Percentiles rank a stretch among this genome's conserved stretches.
Evolutionary conservation across 2,113 vertebrate species (phyloP).

Genomic region (Anguilla rostrata): DNA sequence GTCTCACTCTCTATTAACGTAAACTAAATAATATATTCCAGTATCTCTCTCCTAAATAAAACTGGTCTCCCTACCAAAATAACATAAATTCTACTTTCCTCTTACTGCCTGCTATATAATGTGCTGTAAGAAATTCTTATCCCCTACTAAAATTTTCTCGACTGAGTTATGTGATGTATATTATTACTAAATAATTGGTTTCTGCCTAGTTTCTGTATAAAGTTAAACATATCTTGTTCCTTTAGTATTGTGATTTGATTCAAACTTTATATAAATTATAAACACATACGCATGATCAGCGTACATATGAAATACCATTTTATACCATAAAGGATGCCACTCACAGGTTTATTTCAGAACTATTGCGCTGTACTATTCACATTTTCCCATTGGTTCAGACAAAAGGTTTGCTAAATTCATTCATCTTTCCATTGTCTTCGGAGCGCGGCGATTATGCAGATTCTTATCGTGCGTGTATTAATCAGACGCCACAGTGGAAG

Average conservation of each 20-base stretch:
- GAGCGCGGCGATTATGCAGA: neutral
- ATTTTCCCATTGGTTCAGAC: neutral
- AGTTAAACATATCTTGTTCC: neutral
- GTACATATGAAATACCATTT: neutral
- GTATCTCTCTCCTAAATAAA: neutral
- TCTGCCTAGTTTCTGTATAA: neutral
- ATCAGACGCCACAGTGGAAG: neutral
- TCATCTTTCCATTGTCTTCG: neutral
- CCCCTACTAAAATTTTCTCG: neutral
- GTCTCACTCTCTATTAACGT: neutral
- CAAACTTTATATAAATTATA: no score
- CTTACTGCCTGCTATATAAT: neutral
- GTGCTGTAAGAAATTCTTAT: neutral
- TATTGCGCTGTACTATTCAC: neutral
- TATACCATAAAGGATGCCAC: neutral
- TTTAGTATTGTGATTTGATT: neutral
- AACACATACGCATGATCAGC: neutral
- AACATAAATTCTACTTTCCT: no score
- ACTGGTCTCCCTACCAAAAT: no score
- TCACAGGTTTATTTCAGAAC: neutral
- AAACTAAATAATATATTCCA: neutral
- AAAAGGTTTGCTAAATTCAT: neutral
- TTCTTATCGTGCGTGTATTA: neutral
- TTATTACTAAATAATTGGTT: neutral
- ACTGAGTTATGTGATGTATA: neutral